A percentile compares a stretch with the other conserved stretches of the same genome.
These are phyloP conservation scores for Teleopsis dalmanni DNA, from an alignment of 1,140 invertebrate species.

Conservation along the genomic window DNA sequence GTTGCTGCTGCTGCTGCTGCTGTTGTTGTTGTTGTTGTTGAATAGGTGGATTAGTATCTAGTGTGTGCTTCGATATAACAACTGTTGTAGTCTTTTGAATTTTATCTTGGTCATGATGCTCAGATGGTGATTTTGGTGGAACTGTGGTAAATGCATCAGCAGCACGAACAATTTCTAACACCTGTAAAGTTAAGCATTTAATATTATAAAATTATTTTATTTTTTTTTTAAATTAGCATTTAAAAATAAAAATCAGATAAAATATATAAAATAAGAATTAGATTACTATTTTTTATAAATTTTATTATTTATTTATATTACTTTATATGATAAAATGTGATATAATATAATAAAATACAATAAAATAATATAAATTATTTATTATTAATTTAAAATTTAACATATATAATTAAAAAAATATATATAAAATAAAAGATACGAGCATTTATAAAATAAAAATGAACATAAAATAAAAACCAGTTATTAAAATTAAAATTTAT, in stretches of 20 bases:
- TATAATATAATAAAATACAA: no score
- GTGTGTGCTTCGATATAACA: conserved; percentile 85
- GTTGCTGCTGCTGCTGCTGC: not conserved
- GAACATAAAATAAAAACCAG: no score
- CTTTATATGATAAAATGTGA: no score
- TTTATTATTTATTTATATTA: no score
- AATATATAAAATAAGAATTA: not conserved
- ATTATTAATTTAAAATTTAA: no score
- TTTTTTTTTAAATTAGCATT: not conserved
- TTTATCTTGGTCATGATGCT: conserved; percentile 55
- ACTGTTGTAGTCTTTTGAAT: conserved; percentile 86
- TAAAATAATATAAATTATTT: no score
- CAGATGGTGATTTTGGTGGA: conserved; percentile 70
- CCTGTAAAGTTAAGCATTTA: conserved; percentile 50
- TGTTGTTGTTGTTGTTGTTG: conserved; percentile 22
- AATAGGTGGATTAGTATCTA: conserved; percentile 46
- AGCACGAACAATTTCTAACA: conserved; percentile 79
- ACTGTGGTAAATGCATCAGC: conserved; percentile 70
- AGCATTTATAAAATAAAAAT: no score
- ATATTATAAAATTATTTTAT: no score
- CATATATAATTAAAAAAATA: no score
- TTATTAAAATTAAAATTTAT: no score
- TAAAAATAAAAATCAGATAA: not conserved
- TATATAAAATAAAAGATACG: no score
- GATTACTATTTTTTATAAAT: no score